Evolutionary conservation across 92 coral and sea anemone genomes (phyloP), one percentile per base, ranked within the genome.

Genomic region (Palythoa caribaeorum): DNA sequence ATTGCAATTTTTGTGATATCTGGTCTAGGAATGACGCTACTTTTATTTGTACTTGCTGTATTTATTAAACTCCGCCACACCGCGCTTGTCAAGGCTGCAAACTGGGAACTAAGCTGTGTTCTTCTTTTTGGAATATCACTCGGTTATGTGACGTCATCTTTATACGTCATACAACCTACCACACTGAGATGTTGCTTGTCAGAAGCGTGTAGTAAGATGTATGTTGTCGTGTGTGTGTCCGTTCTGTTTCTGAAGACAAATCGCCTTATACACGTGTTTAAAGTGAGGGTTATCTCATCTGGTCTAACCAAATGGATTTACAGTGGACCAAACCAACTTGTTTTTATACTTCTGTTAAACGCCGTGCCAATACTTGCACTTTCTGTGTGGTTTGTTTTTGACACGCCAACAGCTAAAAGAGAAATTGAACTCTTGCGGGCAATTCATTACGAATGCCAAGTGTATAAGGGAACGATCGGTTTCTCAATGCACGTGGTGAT

Each of bases 1-100:
- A 77, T 93, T 37, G 92, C 28, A 2, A 51, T 95, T 21, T 38
- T 88, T 9, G 89, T 88, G 6, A 13, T 84, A 17, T 92, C 93
- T 1, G 78, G 65, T 3, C 38, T 93, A 1, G 93, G 92, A 1
- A 77, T 87, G 14, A 2, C 77, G 4, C 73, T 91, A 1, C 15
- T 87, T 1, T n/a, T 72, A 71, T 76, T 91, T 14, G 92, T 90
- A 10, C 72, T 93, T 12, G 90, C 60, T 14, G 84, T 89, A 44
- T 92, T 90, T 21, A 20, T 93, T 16, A 91, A 83, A 60, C 90
- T 87, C 59, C 85, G 91, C 28, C 51, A 80, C 8, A 91, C 98
- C 1, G 94, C 96, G 5, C 85, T 95, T 4, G 96, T 95, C 20
- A 95, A 93, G 78, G 89, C 98, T 2, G 88, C 98, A 3, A 93